Conservation (phyloP, 2,888 invertebrate species). For the Caenorhabditis japonica region DNA sequence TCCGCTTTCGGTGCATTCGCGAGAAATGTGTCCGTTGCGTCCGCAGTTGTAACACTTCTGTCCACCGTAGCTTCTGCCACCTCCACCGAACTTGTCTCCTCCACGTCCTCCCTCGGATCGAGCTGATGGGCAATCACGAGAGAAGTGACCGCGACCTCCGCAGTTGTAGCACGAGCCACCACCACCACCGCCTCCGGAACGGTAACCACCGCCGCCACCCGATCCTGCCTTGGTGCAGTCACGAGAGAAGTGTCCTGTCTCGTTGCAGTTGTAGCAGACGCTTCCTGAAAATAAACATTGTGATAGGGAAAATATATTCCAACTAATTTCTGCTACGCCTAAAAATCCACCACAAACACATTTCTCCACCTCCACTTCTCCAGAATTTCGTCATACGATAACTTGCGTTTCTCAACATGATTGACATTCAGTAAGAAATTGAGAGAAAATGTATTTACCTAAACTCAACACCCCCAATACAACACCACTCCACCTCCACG, state of each 20-base stretch:
- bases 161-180: constrained; percentile 60
- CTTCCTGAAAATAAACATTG: constrained; percentile 43
- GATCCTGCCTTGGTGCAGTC: constrained; percentile 68
- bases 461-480: constrained; percentile 52
- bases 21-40: constrained; percentile 69
- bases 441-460: constrained; percentile 55
- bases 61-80: constrained; percentile 48
- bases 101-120: constrained; percentile 48
- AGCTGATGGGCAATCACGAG: constrained; percentile 72
- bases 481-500: constrained; percentile 62
- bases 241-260: constrained; percentile 73
- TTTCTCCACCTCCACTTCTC: constrained; percentile 50
- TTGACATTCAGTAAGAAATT: constrained; percentile 34
- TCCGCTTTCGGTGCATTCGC: constrained; percentile 70
- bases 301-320: constrained; percentile 5
- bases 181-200: constrained; percentile 51
- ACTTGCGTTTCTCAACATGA: constrained; percentile 29
- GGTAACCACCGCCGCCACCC: constrained; percentile 35
- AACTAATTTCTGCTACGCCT: background rate
- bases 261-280: constrained; percentile 69
- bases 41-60: constrained; percentile 74
- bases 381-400: constrained; percentile 43
- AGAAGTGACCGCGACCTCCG: constrained; percentile 71
- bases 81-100: constrained; percentile 50
- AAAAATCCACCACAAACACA: constrained; percentile 40